These are phyloP conservation scores for Plestiodon gilberti DNA, from an alignment of 2,113 vertebrate species.

Conservation along the genomic window DNA sequence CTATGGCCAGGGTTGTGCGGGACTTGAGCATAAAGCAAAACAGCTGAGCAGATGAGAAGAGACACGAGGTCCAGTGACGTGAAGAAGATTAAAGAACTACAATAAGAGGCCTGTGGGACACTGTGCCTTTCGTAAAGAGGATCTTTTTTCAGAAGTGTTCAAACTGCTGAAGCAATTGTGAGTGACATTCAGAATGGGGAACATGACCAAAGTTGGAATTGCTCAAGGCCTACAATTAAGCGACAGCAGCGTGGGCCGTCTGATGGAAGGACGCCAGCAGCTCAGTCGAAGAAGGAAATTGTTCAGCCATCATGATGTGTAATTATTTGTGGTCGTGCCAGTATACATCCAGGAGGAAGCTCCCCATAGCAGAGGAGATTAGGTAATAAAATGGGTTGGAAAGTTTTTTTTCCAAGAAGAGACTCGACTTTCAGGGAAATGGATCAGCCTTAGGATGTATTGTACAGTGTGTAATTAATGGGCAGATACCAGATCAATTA, in stretches of 20 bases:
- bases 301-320: not conserved
- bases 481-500: slow-evolving; percentile 2
- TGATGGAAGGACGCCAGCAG: not conserved
- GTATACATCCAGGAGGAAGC: not conserved
- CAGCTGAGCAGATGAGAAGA: not conserved
- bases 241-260: slow-evolving; percentile 4
- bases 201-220: not conserved
- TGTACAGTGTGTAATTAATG: not conserved
- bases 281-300: slow-evolving; percentile 2
- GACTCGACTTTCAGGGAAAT: not conserved
- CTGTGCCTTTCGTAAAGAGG: not conserved
- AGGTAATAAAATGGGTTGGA: not conserved
- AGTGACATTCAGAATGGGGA: not conserved
- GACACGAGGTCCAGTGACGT: not conserved
- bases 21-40: not conserved
- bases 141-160: not conserved
- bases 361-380: not conserved
- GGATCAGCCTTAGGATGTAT: slow-evolving; percentile 10
- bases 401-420: not conserved
- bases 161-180: not conserved
- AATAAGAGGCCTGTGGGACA: not conserved
- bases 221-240: slow-evolving; percentile 2
- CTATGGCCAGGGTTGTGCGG: not conserved
- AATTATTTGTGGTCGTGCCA: slow-evolving; percentile 23
- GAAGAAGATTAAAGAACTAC: not conserved